Evolutionary conservation across 2,113 vertebrate genomes (phyloP), one percentile per base, ranked within the genome.

Genomic region (Nothoprocta pentlandii): DNA sequence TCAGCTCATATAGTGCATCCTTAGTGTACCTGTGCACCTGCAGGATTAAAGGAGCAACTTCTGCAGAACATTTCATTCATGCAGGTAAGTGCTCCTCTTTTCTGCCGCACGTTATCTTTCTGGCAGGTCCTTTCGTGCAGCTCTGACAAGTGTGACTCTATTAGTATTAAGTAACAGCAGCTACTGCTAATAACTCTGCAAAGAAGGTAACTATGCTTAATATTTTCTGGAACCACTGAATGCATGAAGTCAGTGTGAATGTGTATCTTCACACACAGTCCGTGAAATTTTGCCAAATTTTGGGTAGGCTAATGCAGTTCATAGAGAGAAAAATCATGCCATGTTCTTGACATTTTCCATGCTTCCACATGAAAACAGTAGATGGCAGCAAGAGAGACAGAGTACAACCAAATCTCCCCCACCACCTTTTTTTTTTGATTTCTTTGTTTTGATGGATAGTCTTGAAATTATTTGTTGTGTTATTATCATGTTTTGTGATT

Each of bases 331-430:
- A 53, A 46, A 49, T 53, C 23, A 36, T 10, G 49, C n/a, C 26
- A 11, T 4, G 3, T 12, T 17, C 53, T 76, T 46, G 70, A 58
- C 44, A 39, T 87, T 66, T 85, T 74, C 67, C 51, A 46, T 71
- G 59, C 22, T 94, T 80, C 89, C 67, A 19, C 17, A 0, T 2
- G 12, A 26, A 51, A 94, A 94, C 95, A 93, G 94, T 75, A 95
- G 96, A 89, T 94, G 96, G 96, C 96, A 95, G 91, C 89, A 96
- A 16, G 58, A 66, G 49, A 46, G 87, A 58, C 36, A 30, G 16
- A 1, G 53, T 56, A 47, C 26, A 3, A 21, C 61, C 28, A 58
- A 51, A 71, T 44, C 23, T 16, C 15, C 21, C 49, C 49, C 21
- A 20, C 36, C 36, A 8, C 36, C 36, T 39, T 22, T 49, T 22